Evolutionary conservation across 2,113 vertebrate genomes (phyloP).

Genomic region (Dendropsophus ebraccatus): DNA sequence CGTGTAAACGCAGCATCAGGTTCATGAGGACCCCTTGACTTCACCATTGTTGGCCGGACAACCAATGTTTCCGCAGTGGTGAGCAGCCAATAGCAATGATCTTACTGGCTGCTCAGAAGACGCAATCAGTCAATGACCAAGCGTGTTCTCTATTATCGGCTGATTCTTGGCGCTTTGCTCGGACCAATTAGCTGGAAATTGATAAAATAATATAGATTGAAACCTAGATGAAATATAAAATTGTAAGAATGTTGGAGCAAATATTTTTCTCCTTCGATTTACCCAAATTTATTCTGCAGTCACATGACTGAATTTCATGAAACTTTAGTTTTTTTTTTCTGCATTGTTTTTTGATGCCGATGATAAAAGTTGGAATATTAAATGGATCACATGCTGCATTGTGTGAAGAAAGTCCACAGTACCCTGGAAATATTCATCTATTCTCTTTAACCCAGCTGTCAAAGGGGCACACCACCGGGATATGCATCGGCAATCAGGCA

Average conservation of each 20-base stretch:
- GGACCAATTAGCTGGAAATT: too few relatives aligned
- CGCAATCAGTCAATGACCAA: too few relatives aligned
- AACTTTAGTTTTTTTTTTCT: background rate
- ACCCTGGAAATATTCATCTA: slow-evolving; percentile 26
- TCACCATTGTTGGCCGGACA: too few relatives aligned
- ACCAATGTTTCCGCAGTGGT: too few relatives aligned
- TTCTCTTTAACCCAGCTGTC: slow-evolving; percentile 39
- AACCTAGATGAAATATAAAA: background rate
- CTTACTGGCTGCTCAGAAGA: too few relatives aligned
- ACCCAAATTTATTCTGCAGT: background rate
- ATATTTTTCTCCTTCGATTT: background rate
- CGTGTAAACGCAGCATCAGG: too few relatives aligned
- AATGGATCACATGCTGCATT: slow-evolving; percentile 4
- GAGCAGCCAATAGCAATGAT: too few relatives aligned
- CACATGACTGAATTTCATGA: background rate
- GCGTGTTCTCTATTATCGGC: too few relatives aligned
- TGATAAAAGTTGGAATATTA: slow-evolving; percentile 48
- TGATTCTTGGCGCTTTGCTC: too few relatives aligned
- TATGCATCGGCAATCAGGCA: slow-evolving; percentile 8
- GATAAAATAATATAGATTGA: too few relatives aligned
- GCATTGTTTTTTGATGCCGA: slow-evolving; percentile 9
- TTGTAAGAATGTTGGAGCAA: background rate
- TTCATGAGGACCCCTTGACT: too few relatives aligned
- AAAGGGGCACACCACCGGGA: background rate
- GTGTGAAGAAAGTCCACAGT: background rate